Percentiles rank a stretch among this genome's conserved stretches.
phyloP scores from a whole-genome alignment of 1,140 invertebrate genomes.

The Scaptomyza pallida region DNA sequence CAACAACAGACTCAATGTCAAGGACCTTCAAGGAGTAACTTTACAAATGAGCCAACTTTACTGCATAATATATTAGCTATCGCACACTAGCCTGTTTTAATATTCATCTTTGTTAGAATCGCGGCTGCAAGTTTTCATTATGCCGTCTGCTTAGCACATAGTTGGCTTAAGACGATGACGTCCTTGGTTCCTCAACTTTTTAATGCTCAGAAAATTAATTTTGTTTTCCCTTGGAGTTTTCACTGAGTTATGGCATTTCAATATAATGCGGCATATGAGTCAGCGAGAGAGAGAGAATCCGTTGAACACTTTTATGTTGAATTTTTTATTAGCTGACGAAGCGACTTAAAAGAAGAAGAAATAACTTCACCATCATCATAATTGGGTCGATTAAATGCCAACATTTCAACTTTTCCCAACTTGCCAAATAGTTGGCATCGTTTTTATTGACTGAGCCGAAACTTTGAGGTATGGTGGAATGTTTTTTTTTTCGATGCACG shows the following conservation, averaged over 20 bases:
- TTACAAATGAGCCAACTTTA: conserved; percentile 28
- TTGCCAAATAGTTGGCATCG: conserved; percentile 69
- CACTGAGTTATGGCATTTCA: conserved; percentile 74
- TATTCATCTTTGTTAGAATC: conserved; percentile 58
- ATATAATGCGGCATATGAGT: conserved; percentile 59
- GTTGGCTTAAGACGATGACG: conserved; percentile 26
- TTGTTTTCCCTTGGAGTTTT: conserved; percentile 45
- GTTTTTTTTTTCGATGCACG: conserved; percentile 7
- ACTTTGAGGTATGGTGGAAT: conserved; percentile 58
- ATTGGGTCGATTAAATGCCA: conserved; percentile 74
- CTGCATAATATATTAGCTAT: conserved; percentile 68
- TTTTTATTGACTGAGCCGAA: conserved; percentile 67
- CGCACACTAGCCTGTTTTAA: conserved; percentile 35
- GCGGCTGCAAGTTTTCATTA: conserved; percentile 47
- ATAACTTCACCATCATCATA: conserved; percentile 58
- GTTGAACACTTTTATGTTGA: conserved; percentile 53
- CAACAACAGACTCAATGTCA: conserved; percentile 40
- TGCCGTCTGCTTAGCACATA: conserved; percentile 38
- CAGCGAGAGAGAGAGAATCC: conserved; percentile 36
- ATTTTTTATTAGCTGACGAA: conserved; percentile 58
- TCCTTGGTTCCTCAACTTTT: conserved; percentile 49
- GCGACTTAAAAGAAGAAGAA: conserved; percentile 26
- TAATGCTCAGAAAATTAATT: conserved; percentile 67
- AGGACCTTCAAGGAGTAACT: conserved; percentile 22
- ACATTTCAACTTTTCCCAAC: conserved; percentile 63